Base-by-base conservation (phyloP, 2,797 vertebrate species). In the Pelobates cultripes region DNA sequence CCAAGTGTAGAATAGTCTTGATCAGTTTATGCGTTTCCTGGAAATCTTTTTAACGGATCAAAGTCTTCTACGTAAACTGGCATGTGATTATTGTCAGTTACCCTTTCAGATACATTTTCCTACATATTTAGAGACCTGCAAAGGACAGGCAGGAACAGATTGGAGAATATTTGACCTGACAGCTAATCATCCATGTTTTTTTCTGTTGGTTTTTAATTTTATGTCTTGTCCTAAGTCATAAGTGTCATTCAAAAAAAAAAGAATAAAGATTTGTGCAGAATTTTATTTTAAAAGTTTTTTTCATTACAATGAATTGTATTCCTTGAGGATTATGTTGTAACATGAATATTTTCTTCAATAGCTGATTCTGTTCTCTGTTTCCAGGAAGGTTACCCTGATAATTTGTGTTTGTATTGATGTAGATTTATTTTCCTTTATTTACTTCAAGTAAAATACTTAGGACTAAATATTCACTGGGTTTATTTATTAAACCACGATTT, bases 131-230 rank as follows among this genome's bases (percentile, higher is more conserved):
- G 17, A 73, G 70, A 60, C 57, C 13, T 47, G 40, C n/a, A 55
- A 72, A 60, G 73, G 70, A 73, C 28, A 43, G 1, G 77, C 53
- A 61, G 15, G 17, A 64, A 70, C 44, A 73, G 61, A 79, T 45
- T 79, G 70, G 9, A 57, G 60, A 79, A 79, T 63, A 73, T 79
- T 53, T 71, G 72, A 43, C 70, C 70, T 79, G 78, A 73, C 78
- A 79, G 70, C 70, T 67, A 73, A 79, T 79, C 70, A 79, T 28
- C 28, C 28, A 55, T 60, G 41, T 13, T 79, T 73, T 73, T 28
- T 28, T 28, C 28, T 28, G 28, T 28, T 28, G 28, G 28, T 28
- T 28, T 28, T 28, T 28, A 28, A 28, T 28, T 79, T 66, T 79
- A 79, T 79, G 70, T 43, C 70, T 55, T 79, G 78, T 79, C 78